Conservation (phyloP, 2,888 invertebrate genomes). For the Pecten maximus region DNA sequence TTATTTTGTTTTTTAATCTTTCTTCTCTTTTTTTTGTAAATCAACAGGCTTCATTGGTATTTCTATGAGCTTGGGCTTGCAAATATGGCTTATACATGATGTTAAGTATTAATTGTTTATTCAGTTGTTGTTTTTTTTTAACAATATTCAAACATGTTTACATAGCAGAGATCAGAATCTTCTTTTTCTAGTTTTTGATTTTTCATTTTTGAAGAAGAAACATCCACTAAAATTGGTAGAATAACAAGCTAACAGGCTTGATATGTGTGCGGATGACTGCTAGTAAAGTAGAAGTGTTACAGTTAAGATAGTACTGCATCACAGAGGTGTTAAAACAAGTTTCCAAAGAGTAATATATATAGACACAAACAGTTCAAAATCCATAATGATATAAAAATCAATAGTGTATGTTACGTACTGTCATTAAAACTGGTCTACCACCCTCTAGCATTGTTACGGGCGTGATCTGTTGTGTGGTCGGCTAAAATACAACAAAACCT, state of each 20-base stretch:
- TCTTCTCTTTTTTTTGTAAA: no score
- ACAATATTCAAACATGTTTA: no score
- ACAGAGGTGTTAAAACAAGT: slow-evolving; percentile 31
- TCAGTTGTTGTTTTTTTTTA: no score
- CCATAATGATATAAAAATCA: slow-evolving; percentile 18
- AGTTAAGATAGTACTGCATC: background rate
- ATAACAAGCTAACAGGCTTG: background rate
- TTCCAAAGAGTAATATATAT: slow-evolving; percentile 17
- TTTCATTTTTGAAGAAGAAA: background rate
- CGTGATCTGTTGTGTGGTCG: slow-evolving; percentile 89
- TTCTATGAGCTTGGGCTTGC: no score
- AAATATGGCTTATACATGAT: no score
- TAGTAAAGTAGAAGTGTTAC: background rate
- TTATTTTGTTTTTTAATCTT: no score
- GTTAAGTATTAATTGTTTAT: no score
- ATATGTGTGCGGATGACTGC: background rate
- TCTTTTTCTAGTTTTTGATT: no score
- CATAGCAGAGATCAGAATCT: no score
- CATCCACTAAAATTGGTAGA: background rate
- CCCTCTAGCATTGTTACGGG: slow-evolving; percentile 97
- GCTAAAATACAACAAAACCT: slow-evolving; percentile 52
- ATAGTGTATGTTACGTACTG: slow-evolving; percentile 82
- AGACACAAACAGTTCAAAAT: slow-evolving; percentile 18
- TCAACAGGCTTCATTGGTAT: no score
- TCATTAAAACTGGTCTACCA: slow-evolving; percentile 90